Percentiles rank a stretch among this genome's conserved stretches.
phyloP scores from a whole-genome alignment of 2,113 vertebrate species.

The Alligator sinensis region DNA sequence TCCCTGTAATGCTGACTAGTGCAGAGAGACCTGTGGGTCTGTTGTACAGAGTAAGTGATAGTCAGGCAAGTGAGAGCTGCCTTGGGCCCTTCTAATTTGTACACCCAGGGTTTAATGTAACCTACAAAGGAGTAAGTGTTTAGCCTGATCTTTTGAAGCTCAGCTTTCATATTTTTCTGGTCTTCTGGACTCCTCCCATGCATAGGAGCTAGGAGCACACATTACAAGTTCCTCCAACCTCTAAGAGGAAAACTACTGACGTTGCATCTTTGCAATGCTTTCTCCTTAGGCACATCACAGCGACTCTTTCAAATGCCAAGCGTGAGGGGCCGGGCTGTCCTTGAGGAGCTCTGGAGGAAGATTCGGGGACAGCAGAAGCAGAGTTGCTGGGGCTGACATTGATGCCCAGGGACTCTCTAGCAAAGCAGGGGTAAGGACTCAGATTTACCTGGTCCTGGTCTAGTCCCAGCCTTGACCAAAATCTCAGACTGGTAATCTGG shows the following conservation, averaged over 20 bases:
- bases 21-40: neutral
- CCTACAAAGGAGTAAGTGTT: neutral
- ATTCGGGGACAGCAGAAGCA: neutral
- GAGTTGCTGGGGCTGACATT: neutral
- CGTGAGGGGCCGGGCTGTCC: neutral
- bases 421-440: neutral
- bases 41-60: neutral
- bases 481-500: neutral
- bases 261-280: neutral
- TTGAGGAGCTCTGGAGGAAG: neutral
- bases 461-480: neutral
- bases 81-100: neutral
- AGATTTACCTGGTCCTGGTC: neutral
- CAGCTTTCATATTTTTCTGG: neutral
- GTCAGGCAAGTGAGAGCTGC: neutral
- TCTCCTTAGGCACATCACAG: neutral
- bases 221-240: neutral
- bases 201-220: accelerated
- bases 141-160: neutral
- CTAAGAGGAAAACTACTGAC: neutral
- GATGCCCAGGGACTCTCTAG: neutral
- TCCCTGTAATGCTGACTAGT: neutral
- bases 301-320: neutral
- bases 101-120: neutral
- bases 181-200: neutral